Percentiles rank a stretch among this genome's conserved stretches.
Evolutionary conservation across 2,113 vertebrate species (phyloP).

Genomic region (Arenaria interpres): DNA sequence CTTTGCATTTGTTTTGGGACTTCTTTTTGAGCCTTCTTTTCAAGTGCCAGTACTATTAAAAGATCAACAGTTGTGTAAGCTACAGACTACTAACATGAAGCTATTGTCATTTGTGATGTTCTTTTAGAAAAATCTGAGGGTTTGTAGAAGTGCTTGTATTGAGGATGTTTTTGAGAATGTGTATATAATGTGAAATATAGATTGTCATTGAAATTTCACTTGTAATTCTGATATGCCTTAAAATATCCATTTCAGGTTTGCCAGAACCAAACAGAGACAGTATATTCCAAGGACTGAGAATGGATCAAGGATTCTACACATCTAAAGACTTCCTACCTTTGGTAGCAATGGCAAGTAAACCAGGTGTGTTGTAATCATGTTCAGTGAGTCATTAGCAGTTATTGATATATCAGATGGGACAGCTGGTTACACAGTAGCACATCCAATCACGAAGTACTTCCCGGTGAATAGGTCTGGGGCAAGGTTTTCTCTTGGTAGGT

Average conservation of each 20-base stretch:
- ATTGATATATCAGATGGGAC: background rate
- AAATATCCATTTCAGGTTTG: constrained; percentile 78
- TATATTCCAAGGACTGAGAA: constrained; percentile 83
- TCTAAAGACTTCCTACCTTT: constrained; percentile 92
- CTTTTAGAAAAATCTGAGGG: background rate
- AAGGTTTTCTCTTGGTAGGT: background rate
- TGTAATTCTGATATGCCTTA: background rate
- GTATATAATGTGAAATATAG: background rate
- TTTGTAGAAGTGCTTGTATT: background rate
- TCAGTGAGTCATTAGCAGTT: background rate
- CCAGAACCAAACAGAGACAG: constrained; percentile 87
- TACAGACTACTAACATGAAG: background rate
- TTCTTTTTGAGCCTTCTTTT: too few species aligned
- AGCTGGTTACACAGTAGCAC: background rate
- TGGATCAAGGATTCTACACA: constrained; percentile 88
- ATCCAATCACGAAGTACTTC: background rate
- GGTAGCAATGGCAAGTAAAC: constrained; percentile 89
- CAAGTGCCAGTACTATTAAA: background rate
- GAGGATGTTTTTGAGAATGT: background rate
- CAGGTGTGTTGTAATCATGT: constrained; percentile 70
- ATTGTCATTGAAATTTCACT: background rate
- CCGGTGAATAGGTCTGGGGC: background rate
- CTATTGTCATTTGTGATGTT: background rate
- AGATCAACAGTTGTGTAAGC: background rate
- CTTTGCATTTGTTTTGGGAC: background rate